A percentile compares a stretch with the other conserved stretches of the same genome.
These are phyloP conservation scores for Rhopalosiphum nymphaeae DNA, from an alignment of 2,888 invertebrate species.

Conservation along the genomic window DNA sequence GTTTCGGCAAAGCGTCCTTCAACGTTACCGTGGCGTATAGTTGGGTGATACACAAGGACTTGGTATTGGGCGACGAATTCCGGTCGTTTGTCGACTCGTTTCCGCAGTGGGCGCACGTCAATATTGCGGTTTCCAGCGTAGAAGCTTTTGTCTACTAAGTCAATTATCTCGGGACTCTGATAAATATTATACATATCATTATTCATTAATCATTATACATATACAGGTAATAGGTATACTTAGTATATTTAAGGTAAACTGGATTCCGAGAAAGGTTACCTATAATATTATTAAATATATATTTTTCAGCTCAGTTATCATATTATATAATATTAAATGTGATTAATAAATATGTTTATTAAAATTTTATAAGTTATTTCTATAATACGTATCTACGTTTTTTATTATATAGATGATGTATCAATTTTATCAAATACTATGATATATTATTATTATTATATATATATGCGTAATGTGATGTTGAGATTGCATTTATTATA, in stretches of 20 bases:
- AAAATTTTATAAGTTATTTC: neutral
- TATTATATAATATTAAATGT: neutral
- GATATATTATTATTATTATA: neutral
- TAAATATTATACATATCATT: neutral
- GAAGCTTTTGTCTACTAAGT: conserved; percentile 43
- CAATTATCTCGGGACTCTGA: neutral
- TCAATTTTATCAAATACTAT: neutral
- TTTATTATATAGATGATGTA: neutral
- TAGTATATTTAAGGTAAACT: too few species aligned
- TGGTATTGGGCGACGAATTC: conserved; percentile 31
- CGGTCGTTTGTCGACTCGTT: conserved; percentile 32
- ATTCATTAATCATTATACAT: neutral
- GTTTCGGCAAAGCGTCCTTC: conserved; percentile 11
- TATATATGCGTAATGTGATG: neutral
- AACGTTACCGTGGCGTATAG: conserved; percentile 42
- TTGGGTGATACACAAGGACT: conserved; percentile 31
- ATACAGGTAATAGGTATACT: too few species aligned
- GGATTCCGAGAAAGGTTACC: neutral
- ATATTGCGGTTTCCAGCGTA: conserved; percentile 29
- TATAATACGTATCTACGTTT: too few species aligned
- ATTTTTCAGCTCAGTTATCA: neutral
- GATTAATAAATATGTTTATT: neutral
- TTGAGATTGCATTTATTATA: neutral
- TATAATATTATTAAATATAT: neutral
- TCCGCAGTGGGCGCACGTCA: conserved; percentile 46